Evolutionary conservation across 2,888 invertebrate genomes (phyloP).

Genomic region (Limenitis camilla): DNA sequence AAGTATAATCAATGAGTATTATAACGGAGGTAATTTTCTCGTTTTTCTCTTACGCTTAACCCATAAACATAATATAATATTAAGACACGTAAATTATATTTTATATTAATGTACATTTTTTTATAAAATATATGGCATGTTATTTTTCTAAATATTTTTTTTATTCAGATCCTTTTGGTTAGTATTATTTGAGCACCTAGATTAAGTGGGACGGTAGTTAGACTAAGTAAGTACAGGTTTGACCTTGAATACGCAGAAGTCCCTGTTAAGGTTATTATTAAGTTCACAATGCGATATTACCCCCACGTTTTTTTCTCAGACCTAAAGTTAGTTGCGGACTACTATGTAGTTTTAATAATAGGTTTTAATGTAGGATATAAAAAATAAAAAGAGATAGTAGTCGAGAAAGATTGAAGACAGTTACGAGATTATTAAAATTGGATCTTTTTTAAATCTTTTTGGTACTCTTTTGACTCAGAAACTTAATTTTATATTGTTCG

Average conservation of each 20-base stretch:
- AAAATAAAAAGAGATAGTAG: no score
- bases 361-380: no score
- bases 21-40: not conserved
- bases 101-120: slow-evolving; percentile 52
- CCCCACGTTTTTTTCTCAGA: no score
- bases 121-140: slow-evolving; percentile 71
- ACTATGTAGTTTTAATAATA: no score
- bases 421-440: no score
- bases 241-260: no score
- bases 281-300: not conserved
- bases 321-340: no score
- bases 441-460: no score
- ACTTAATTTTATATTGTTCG: no score
- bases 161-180: slow-evolving; percentile 44
- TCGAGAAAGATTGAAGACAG: no score
- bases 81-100: slow-evolving; percentile 32
- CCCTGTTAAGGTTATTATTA: no score
- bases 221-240: not conserved
- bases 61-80: slow-evolving; percentile 18
- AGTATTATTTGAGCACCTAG: slow-evolving; percentile 41
- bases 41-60: slow-evolving; percentile 31
- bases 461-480: no score
- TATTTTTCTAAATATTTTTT: slow-evolving; percentile 50
- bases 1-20: not conserved
- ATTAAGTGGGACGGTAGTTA: slow-evolving; percentile 13